Evolutionary conservation across 2,797 vertebrate genomes (phyloP).

Genomic region (Lates japonicus): DNA sequence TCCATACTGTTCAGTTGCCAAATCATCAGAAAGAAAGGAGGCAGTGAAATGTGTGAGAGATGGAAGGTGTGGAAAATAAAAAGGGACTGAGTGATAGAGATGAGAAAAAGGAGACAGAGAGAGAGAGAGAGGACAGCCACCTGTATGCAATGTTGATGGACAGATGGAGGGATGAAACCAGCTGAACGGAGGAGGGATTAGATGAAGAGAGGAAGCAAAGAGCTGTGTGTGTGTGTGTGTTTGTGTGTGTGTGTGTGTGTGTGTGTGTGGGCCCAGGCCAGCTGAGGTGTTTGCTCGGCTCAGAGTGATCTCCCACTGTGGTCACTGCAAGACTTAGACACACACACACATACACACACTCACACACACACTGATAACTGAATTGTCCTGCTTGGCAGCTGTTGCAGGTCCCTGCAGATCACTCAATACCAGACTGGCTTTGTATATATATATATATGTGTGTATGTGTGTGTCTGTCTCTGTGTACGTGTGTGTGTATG

Average conservation of each 20-base stretch:
- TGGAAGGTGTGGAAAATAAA: constrained; percentile 24
- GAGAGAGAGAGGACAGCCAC: constrained; percentile 63
- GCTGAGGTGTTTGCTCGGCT: constrained; percentile 81
- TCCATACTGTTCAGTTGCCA: constrained; percentile 17
- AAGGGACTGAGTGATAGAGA: constrained; percentile 14
- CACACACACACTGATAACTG: constrained; percentile 74
- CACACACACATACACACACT: constrained; percentile 42
- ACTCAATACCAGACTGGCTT: constrained; percentile 67
- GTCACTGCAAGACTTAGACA: constrained; percentile 60
- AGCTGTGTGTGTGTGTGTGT: constrained; percentile 46
- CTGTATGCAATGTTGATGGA: constrained; percentile 77
- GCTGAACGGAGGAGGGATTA: constrained; percentile 77
- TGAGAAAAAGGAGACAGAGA: background rate
- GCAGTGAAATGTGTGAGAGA: constrained; percentile 25
- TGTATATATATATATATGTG: constrained; percentile 36
- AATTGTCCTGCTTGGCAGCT: constrained; percentile 86
- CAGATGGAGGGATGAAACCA: constrained; percentile 80
- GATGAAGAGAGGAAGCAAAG: constrained; percentile 74
- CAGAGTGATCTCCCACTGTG: constrained; percentile 79
- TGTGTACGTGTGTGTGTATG: constrained; percentile 16
- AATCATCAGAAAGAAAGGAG: constrained; percentile 24
- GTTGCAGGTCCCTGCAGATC: constrained; percentile 83
- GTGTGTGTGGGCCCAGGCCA: constrained; percentile 69
- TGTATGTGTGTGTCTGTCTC: constrained; percentile 12
- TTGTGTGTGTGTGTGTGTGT: constrained; percentile 38